Evolutionary conservation across 2,113 vertebrate species (phyloP).

Genomic region (Amazona vittata): DNA sequence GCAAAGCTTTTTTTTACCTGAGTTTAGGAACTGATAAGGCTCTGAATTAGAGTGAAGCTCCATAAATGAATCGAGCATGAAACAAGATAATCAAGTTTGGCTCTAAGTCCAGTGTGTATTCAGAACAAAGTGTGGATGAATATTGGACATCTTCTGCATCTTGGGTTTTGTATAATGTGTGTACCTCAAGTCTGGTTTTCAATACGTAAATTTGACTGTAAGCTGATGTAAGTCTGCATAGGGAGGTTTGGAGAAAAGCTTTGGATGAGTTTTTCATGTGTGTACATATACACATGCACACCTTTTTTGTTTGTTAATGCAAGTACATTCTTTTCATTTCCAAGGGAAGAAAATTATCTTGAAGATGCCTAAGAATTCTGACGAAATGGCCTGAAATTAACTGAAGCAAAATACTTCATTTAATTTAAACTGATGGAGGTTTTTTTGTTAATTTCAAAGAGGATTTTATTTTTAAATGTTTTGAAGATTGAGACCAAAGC

Average conservation of each 20-base stretch:
- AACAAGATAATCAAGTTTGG: not conserved
- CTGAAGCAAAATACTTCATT: not conserved
- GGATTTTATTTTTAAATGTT: not conserved
- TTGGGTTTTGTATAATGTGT: not conserved
- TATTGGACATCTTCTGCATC: not conserved
- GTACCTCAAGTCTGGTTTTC: not conserved
- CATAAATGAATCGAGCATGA: constrained; percentile 11
- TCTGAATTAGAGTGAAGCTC: constrained; percentile 43
- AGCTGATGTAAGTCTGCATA: not conserved
- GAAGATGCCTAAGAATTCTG: not conserved
- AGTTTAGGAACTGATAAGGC: constrained; percentile 34
- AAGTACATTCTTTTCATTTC: not conserved
- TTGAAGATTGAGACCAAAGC: not conserved
- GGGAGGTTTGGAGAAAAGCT: not conserved
- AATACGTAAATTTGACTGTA: not conserved
- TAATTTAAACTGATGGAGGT: not conserved
- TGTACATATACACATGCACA: not conserved
- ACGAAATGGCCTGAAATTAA: not conserved
- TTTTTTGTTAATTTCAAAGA: not conserved
- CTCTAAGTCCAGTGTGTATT: not conserved
- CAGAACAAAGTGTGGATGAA: not conserved
- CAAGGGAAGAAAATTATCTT: not conserved
- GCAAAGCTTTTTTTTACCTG: constrained; percentile 53
- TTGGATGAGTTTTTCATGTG: not conserved
- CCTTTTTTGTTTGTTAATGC: not conserved